Evolutionary conservation across 2,797 vertebrate genomes (phyloP), one percentile per base, ranked within the genome.

Genomic region (Liparis tanakae): DNA sequence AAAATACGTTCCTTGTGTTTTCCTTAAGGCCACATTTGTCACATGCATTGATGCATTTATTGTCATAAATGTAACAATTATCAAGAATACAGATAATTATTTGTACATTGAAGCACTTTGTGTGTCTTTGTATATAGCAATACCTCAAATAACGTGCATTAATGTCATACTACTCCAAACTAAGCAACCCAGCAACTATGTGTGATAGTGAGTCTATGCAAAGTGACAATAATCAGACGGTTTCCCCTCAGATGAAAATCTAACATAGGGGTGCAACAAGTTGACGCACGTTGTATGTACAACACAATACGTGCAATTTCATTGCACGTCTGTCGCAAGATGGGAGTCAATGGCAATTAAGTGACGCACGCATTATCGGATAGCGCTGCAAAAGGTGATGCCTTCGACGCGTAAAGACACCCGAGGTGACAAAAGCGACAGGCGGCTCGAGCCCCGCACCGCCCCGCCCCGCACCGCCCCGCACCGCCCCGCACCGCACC

Each of bases 241-340:
- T 60, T 70, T 73, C 17, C 30, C 70, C n/a, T 65, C 25, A 15
- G 33, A 50, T 36, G 13, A 41, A 43, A 70, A 79, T 78, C 50
- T 39, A 64, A 80, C 48, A 70, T 74, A 12, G 3, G 3, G 0
- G 64, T 71, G 87, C 90, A 89, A 92, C 88, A 91, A 87, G 87
- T 90, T 69, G 44, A 72, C 50, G 55, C 58, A 58, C 54, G 41
- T 62, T 62, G 64, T 65, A 36, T 44, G 56, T 57, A 54, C 1
- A 59, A 41, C 8, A 22, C 48, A 66, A 76, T 4, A 3, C 1
- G 15, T 55, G 17, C n/a, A 20, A 72, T 64, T 14, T 33, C 10
- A 7, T 25, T 59, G 20, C 17, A 34, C 1, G 58, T 73, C 64
- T 55, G 12, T 57, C n/a, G 14, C 36, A 53, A 51, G 51, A 10